Base-by-base conservation (phyloP, 1,140 invertebrate genomes). In the Lasioglossum albipes region DNA sequence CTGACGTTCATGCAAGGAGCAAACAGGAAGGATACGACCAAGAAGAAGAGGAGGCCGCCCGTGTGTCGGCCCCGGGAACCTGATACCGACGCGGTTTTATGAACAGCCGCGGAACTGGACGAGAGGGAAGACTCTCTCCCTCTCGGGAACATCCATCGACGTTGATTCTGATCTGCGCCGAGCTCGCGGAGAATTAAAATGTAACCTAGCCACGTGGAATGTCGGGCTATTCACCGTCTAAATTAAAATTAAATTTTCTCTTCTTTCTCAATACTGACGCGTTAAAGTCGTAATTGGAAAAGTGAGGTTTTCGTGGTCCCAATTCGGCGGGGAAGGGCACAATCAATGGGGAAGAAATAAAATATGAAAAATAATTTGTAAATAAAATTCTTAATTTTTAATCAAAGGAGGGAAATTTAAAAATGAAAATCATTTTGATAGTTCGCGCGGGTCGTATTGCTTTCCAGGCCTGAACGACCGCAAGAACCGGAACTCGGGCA, bases 1-100 rank as follows among this genome's bases (percentile, higher is more conserved):
- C 75, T 85, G 84, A 84, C 84, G 77, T 69, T 41, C 73, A 64
- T 62, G 79, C 79, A 84, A 81, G 74, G 75, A 77, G 72, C 64
- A 82, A 81, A 82, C 68, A 80, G 61, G 74, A 82, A 74, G 79
- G 67, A 75, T 54, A 68, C 57, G 69, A 84, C 59, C 62, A 41
- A 74, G 77, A 77, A 85, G 84, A 85, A 87, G 81, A 83, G 57
- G 27, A 81, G 84, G 83, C 76, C 76, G 82, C 84, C 75, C 59
- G 78, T 86, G 70, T 87, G 80, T 84, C 84, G 79, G 86, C 76
- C 80, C 80, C 76, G 79, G 84, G 68, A 88, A 88, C 85, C 76
- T 84, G 87, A 89, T 88, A 87, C 79, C 70, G 73, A 57, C 42
- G 87, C 70, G 68, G 67, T 88, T 88, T 88, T 81, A 80, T 79